Evolutionary conservation across 2,888 invertebrate genomes (phyloP).

Genomic region (Drosophila monieri): DNA sequence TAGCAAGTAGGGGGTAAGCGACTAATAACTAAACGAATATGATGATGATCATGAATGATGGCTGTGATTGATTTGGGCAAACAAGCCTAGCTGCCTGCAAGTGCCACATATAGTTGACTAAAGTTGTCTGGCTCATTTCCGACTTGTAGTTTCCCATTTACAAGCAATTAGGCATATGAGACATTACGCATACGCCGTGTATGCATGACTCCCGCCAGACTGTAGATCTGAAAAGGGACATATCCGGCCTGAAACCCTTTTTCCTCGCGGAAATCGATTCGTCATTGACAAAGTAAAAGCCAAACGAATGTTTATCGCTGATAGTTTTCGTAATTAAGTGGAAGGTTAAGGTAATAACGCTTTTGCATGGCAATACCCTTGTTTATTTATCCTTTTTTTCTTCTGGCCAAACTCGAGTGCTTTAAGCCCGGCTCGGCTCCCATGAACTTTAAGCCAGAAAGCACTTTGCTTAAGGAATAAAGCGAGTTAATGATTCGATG

Average conservation of each 20-base stretch:
- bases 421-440: neutral
- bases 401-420: neutral
- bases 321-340: constrained; percentile 64
- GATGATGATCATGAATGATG: constrained; percentile 25
- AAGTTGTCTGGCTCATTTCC: constrained; percentile 59
- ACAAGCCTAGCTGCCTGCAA: too few species aligned
- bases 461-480: constrained; percentile 64
- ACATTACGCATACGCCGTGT: constrained; percentile 61
- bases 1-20: neutral
- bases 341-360: constrained; percentile 52
- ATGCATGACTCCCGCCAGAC: neutral
- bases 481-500: constrained; percentile 76
- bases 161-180: constrained; percentile 33
- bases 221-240: too few species aligned
- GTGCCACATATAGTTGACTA: neutral
- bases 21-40: constrained; percentile 19
- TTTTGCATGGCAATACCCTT: constrained; percentile 53
- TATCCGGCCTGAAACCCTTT: neutral
- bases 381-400: neutral
- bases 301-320: constrained; percentile 58
- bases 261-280: constrained; percentile 67
- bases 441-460: constrained; percentile 17
- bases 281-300: constrained; percentile 53
- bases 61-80: constrained; percentile 1
- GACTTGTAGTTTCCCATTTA: constrained; percentile 3